A percentile compares a stretch with the other conserved stretches of the same genome.
phyloP scores from a whole-genome alignment of 1,140 invertebrate genomes.

The Arctopsyche grandis region DNA sequence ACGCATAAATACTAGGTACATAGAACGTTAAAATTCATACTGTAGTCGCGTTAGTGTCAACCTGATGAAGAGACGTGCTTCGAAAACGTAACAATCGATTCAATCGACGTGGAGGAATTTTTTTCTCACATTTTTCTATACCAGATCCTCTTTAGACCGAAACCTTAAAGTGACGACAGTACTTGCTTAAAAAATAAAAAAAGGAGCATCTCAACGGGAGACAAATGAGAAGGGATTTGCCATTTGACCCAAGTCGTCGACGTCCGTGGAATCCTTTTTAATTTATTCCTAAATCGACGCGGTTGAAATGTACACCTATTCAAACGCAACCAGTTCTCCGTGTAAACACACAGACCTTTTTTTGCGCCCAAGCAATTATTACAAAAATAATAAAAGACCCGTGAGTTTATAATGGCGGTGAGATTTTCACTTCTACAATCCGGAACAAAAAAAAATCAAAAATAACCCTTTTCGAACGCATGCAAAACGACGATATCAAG shows the following conservation, averaged over 20 bases:
- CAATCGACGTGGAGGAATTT: not conserved
- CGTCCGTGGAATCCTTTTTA: not conserved
- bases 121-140: constrained; percentile 21
- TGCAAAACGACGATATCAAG: not conserved
- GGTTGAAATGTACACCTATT: constrained; percentile 14
- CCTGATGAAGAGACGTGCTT: constrained; percentile 25
- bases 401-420: no score
- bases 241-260: constrained; percentile 17
- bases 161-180: not conserved
- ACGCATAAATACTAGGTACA: no score
- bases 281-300: not conserved
- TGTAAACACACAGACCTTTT: constrained; percentile 1
- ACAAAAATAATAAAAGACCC: not conserved
- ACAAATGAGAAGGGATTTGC: constrained; percentile 17
- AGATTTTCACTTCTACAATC: no score
- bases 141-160: constrained; percentile 12
- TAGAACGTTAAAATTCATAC: constrained; percentile 5
- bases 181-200: not conserved
- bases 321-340: not conserved
- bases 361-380: not conserved
- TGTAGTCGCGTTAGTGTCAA: constrained; percentile 3
- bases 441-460: no score
- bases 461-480: no score
- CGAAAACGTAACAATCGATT: constrained; percentile 31
- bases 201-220: no score